Percentiles rank a stretch among this genome's conserved stretches.
Evolutionary conservation across 2,113 vertebrate species (phyloP).

Genomic region (Symphodus melops): DNA sequence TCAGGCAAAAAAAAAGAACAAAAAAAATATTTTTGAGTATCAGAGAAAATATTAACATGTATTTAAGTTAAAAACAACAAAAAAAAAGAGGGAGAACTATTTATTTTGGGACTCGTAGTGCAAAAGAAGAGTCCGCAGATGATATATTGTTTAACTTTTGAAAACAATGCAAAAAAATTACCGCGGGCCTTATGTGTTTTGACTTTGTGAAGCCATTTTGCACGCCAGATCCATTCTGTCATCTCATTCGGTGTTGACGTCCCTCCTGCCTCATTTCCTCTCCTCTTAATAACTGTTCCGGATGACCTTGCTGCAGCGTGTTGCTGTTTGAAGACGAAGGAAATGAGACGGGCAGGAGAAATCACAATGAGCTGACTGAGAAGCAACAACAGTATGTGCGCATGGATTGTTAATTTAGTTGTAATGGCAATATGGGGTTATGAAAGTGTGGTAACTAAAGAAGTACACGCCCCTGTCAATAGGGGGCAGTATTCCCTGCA

Average conservation of each 20-base stretch:
- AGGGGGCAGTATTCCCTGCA: slow-evolving; percentile 57
- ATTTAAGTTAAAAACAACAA: slow-evolving; percentile 79
- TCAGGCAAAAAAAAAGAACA: slow-evolving; percentile 62
- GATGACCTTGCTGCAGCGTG: slow-evolving; percentile 25
- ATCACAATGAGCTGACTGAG: slow-evolving; percentile 43
- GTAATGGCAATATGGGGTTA: slow-evolving; percentile 49
- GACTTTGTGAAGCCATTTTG: slow-evolving; percentile 85
- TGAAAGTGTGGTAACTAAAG: slow-evolving; percentile 39
- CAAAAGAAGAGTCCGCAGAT: slow-evolving; percentile 73
- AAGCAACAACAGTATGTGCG: slow-evolving; percentile 56
- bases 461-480: slow-evolving; percentile 30
- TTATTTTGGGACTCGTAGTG: slow-evolving; percentile 79
- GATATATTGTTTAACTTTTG: slow-evolving; percentile 83
- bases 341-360: slow-evolving; percentile 44
- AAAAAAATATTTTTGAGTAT: slow-evolving; percentile 78
- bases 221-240: slow-evolving; percentile 69
- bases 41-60: slow-evolving; percentile 80
- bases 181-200: slow-evolving; percentile 77
- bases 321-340: slow-evolving; percentile 33
- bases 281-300: slow-evolving; percentile 41
- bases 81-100: slow-evolving; percentile 79
- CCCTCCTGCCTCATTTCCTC: slow-evolving; percentile 56
- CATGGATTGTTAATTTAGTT: slow-evolving; percentile 66
- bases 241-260: slow-evolving; percentile 49
- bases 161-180: slow-evolving; percentile 89